Conservation (phyloP, 2,113 vertebrate species). For the Tenebrosternarchus preto region DNA sequence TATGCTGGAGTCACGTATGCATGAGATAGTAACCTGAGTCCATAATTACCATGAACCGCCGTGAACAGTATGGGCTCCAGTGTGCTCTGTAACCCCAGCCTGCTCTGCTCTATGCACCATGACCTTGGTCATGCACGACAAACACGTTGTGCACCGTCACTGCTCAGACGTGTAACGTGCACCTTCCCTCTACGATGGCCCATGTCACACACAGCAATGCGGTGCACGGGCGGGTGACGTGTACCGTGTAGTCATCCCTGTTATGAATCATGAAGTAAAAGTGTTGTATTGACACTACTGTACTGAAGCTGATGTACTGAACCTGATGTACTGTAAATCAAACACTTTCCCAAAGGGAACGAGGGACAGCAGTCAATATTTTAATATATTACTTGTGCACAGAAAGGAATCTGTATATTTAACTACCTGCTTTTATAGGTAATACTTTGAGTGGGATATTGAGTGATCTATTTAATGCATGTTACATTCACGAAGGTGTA, state of each 20-base stretch:
- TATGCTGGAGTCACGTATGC: constrained; percentile 65
- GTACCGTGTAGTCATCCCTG: too few relatives aligned
- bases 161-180: constrained; percentile 15
- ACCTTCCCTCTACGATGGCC: neutral
- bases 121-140: constrained; percentile 61
- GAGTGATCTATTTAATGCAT: too few relatives aligned
- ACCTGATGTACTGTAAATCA: too few relatives aligned
- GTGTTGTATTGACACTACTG: too few relatives aligned
- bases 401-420: neutral
- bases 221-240: too few relatives aligned
- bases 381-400: neutral
- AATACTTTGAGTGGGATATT: too few relatives aligned
- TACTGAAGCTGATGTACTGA: too few relatives aligned
- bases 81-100: constrained; percentile 63
- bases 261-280: too few relatives aligned
- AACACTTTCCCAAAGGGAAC: neutral
- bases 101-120: constrained; percentile 17
- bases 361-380: neutral
- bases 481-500: too few relatives aligned
- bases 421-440: neutral
- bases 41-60: constrained; percentile 65
- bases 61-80: constrained; percentile 46
- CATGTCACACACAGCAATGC: too few relatives aligned
- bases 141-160: neutral
- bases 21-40: constrained; percentile 69